Evolutionary conservation across 2,888 invertebrate species (phyloP), one percentile per base, ranked within the genome.

Genomic region (Epiblema foenella): DNA sequence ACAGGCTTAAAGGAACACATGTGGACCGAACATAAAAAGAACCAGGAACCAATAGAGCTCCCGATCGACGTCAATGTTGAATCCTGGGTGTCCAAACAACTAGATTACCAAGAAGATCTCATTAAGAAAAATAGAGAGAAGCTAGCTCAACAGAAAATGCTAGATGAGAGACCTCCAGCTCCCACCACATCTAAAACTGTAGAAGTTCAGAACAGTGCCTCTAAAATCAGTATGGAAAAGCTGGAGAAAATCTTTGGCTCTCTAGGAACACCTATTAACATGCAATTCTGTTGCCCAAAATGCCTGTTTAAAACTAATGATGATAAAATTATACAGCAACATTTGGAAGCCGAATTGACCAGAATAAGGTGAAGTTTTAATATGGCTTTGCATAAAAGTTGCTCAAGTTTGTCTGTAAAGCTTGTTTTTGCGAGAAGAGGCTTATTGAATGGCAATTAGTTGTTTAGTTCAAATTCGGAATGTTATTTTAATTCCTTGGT

Each of bases 1-100:
- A 88, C 85, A 2, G 91, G 94, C 0, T 85, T 95, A 20, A 83
- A 88, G 29, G 94, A 94, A 1, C 96, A 96, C 79, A 93, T 94
- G 73, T 75, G 77, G 11, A 88, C 89, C 1, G 93, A 93, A 60
- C 95, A 95, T 77, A 78, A 86, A 4, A 82, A 83, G 18, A 83
- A 80, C 58, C 75, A 81, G 0, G 84, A 89, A n/a, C 87, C 89
- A 0, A 83, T 89, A 0, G 84, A 87, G 58, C 81, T 95, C 11
- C 87, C 93, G 0, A 80, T 85, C 0, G 89, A 95, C 76, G 60
- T 75, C 0, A 85, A 87, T 42, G 86, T 94, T 1, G 95, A 95
- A 79, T 86, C 83, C 42, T 95, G 95, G 95, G 94, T 95, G 59
- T 67, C 83, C 0, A 77, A 78, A 15, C 79, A 87, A 1, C 72